Evolutionary conservation across 2,888 invertebrate species (phyloP).

Genomic region (Halictus ligatus): DNA sequence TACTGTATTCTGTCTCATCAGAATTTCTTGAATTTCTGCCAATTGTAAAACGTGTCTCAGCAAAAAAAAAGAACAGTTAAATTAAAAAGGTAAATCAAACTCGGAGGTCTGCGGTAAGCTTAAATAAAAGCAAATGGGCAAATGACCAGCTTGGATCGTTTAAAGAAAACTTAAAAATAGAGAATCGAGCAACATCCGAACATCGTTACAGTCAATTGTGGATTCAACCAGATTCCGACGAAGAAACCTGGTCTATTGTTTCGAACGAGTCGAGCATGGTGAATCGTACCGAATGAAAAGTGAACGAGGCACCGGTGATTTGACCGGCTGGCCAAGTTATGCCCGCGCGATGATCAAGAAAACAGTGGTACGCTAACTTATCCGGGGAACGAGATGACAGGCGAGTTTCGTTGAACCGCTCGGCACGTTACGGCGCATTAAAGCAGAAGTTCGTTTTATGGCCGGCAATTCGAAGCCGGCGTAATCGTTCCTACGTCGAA

Average conservation of each 20-base stretch:
- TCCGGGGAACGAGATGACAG: constrained; percentile 57
- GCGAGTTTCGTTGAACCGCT: constrained; percentile 53
- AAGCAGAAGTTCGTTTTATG: constrained; percentile 74
- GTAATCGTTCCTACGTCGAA: constrained; percentile 53
- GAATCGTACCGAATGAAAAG: not conserved
- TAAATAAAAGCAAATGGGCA: too few species aligned
- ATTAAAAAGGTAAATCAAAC: too few species aligned
- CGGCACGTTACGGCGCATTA: constrained; percentile 73
- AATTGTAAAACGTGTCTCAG: not conserved
- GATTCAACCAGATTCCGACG: not conserved
- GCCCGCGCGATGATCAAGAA: constrained; percentile 19
- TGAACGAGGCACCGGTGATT: not conserved
- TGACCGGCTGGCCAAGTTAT: constrained; percentile 16
- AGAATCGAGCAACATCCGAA: not conserved
- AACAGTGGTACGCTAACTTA: constrained; percentile 26
- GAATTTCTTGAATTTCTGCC: not conserved
- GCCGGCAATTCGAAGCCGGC: constrained; percentile 58
- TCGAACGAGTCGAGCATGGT: not conserved
- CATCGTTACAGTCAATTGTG: not conserved
- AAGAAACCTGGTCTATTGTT: not conserved
- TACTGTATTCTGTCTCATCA: not conserved
- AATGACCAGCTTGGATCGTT: too few species aligned
- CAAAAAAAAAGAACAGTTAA: too few species aligned
- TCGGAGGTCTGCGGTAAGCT: too few species aligned
- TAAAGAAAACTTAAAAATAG: not conserved